These are phyloP conservation scores for Caradrina kadenii DNA, from an alignment of 2,888 invertebrate genomes.

Conservation along the genomic window DNA sequence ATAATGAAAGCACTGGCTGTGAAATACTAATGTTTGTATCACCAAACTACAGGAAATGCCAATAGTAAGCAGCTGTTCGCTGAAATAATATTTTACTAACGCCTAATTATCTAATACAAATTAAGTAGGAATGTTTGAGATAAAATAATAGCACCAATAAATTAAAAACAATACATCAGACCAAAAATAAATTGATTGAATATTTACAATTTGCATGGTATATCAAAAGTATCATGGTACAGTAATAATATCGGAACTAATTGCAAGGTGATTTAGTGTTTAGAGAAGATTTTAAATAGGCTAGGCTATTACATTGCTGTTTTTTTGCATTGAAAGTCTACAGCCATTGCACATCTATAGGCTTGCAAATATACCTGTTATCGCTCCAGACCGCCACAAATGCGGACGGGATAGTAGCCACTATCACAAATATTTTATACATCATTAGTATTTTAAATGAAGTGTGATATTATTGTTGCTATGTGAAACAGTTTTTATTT, in stretches of 20 bases:
- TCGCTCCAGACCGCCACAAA: slow-evolving; percentile 1
- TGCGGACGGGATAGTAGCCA: slow-evolving; percentile 11
- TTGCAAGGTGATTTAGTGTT: slow-evolving; percentile 21
- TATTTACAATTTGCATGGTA: slow-evolving; percentile 46
- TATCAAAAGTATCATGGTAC: background rate
- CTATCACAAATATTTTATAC: slow-evolving; percentile 42
- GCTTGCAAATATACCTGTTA: slow-evolving; percentile 1
- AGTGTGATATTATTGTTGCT: slow-evolving; percentile 20
- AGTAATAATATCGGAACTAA: slow-evolving; percentile 10
- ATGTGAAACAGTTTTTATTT: slow-evolving; percentile 30
- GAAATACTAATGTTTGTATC: slow-evolving; percentile 6
- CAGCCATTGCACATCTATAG: slow-evolving; percentile 18
- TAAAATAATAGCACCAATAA: slow-evolving; percentile 58
- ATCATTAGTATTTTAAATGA: slow-evolving; percentile 35
- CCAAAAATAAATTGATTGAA: slow-evolving; percentile 22
- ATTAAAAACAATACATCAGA: slow-evolving; percentile 41
- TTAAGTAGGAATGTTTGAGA: slow-evolving; percentile 56
- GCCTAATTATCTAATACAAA: slow-evolving; percentile 49
- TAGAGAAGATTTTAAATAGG: slow-evolving; percentile 36
- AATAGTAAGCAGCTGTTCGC: slow-evolving; percentile 21
- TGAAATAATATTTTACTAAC: slow-evolving; percentile 28
- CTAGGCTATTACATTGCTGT: slow-evolving; percentile 26
- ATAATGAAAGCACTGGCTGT: slow-evolving; percentile 25
- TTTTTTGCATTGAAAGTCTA: slow-evolving; percentile 43
- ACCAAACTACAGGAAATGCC: slow-evolving; percentile 16